Evolutionary conservation across 2,888 invertebrate genomes (phyloP).

Genomic region (Timema cristinae): DNA sequence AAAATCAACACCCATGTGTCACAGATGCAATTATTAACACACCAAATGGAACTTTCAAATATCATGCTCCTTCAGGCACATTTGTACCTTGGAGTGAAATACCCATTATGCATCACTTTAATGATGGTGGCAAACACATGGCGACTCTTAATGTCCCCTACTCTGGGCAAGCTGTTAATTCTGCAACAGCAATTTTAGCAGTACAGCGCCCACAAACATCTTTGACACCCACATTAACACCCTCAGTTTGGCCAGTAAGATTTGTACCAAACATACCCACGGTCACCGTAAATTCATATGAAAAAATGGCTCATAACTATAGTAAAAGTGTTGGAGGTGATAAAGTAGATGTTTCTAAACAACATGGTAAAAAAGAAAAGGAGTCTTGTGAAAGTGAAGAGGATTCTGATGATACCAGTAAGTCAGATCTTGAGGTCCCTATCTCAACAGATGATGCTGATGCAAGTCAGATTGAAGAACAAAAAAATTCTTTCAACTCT

Average conservation of each 20-base stretch:
- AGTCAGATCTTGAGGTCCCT: conserved; percentile 21
- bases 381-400: conserved; percentile 33
- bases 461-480: background rate
- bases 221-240: conserved; percentile 1
- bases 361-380: conserved; percentile 14
- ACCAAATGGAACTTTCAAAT: conserved; percentile 14
- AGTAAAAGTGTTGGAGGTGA: conserved; percentile 18
- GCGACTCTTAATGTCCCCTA: conserved; percentile 24
- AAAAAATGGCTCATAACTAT: conserved; percentile 19
- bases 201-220: conserved; percentile 20
- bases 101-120: conserved; percentile 25
- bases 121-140: conserved; percentile 19
- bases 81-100: conserved; percentile 29
- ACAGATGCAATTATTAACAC: conserved; percentile 18
- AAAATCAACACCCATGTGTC: conserved; percentile 7
- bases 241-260: conserved; percentile 27
- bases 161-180: conserved; percentile 18
- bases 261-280: conserved; percentile 24
- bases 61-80: conserved; percentile 20
- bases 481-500: too few species aligned
- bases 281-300: conserved; percentile 20
- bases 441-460: conserved; percentile 25
- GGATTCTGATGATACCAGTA: conserved; percentile 31
- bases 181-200: conserved; percentile 19
- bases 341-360: background rate